Base-by-base conservation (phyloP, 2,113 vertebrate species). In the Salvator merianae region DNA sequence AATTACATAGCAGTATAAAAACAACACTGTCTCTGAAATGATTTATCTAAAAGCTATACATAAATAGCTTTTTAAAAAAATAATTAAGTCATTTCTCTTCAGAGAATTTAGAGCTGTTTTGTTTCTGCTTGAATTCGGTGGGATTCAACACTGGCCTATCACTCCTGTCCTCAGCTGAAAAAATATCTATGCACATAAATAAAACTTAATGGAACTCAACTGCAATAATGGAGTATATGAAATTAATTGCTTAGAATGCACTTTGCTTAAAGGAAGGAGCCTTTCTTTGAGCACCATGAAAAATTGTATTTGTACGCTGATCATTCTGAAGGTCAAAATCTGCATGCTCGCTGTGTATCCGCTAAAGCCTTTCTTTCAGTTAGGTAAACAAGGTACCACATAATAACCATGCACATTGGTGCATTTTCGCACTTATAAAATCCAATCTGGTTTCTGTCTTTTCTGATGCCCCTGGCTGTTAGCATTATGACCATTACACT, bases 151-250 rank as follows among this genome's bases (percentile, higher is more conserved):
- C 69, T 1, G 7, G 72, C 81, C 70, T 40, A 79, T 79, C 10
- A 62, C 28, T 9, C 34, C 24, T 68, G 63, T 32, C 5, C 13
- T 26, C 10, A 53, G 18, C 43, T 55, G 32, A 55, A 84, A 69
- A 59, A 8, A 77, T 26, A 69, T 69, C 73, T 13, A n/a, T 55
- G 16, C 71, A 34, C 65, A 74, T 47, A 38, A 55, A 84, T 70
- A 77, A 83, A 77, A 34, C 62, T 77, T 77, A 69, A 30, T 84
- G 43, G 32, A 84, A 38, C 73, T 55, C 43, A 77, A 30, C 63
- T 77, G 24, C 34, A 69, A 84, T 84, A 68, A 69, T 24, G 73
- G 32, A 22, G 38, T 38, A 69, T 76, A 10, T 53, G n/a, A 53
- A 69, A 68, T 50, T 55, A 55, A 77, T 77, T 55, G 62, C 18